Evolutionary conservation across 1,140 invertebrate genomes (phyloP).

Genomic region (Bombus polaris): DNA sequence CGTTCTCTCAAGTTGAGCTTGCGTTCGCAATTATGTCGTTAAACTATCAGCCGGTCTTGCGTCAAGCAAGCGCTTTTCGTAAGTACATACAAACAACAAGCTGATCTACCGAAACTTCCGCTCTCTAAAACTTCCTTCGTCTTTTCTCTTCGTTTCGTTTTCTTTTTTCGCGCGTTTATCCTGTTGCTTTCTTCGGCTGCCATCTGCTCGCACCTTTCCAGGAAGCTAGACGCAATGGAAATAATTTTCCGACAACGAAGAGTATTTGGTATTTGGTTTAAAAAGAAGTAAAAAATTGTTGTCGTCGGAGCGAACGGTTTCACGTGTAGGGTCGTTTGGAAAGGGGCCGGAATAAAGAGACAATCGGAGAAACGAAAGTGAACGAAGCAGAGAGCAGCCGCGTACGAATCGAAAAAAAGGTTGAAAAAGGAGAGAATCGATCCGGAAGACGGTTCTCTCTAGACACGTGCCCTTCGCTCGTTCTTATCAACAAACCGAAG

Average conservation of each 20-base stretch:
- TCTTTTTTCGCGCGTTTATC: not conserved
- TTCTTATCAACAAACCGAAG: constrained; percentile 14
- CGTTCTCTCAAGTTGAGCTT: not conserved
- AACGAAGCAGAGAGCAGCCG: not conserved
- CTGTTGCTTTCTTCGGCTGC: too few relatives aligned
- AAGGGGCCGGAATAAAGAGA: not conserved
- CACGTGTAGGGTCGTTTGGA: too few relatives aligned
- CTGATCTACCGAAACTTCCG: not conserved
- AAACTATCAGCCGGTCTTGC: not conserved
- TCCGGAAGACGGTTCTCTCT: not conserved
- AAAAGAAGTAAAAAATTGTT: not conserved
- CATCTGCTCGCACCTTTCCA: not conserved
- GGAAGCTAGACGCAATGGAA: not conserved
- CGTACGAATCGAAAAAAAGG: not conserved
- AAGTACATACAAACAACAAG: constrained; percentile 26
- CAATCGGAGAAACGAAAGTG: not conserved
- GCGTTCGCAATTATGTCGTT: not conserved
- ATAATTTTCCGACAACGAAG: not conserved
- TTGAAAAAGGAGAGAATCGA: not conserved
- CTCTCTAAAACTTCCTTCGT: not conserved
- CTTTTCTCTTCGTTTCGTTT: not conserved
- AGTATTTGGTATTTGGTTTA: not conserved
- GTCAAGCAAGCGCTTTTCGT: not conserved
- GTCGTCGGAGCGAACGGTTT: too few relatives aligned
- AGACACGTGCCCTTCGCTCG: not conserved